phyloP scores from a whole-genome alignment of 2,113 vertebrate genomes.

The Etia nguti region DNA sequence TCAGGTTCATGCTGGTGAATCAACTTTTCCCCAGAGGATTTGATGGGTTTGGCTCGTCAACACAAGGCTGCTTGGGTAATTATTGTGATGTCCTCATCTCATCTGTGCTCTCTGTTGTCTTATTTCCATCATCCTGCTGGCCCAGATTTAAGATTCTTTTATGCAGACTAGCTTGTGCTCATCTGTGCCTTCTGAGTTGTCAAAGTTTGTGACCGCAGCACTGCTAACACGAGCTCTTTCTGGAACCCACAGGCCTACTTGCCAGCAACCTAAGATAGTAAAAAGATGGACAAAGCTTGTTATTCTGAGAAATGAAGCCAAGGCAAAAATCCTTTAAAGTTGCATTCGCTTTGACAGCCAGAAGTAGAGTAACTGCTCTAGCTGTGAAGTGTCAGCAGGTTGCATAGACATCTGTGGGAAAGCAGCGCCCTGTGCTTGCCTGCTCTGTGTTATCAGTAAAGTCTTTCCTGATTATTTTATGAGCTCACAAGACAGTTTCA shows the following conservation, averaged over 20 bases:
- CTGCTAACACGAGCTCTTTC: neutral
- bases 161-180: neutral
- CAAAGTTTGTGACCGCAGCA: neutral
- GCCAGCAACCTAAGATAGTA: neutral
- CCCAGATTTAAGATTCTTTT: neutral
- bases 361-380: neutral
- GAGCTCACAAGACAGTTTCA: neutral
- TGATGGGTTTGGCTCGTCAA: slow-evolving; percentile 9
- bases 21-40: neutral
- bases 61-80: neutral
- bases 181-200: slow-evolving; percentile 16
- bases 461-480: neutral
- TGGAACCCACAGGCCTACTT: neutral
- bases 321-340: neutral
- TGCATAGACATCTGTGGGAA: neutral
- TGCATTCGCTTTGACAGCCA: neutral
- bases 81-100: slow-evolving; percentile 26
- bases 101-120: slow-evolving; percentile 1
- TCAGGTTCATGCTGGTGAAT: neutral
- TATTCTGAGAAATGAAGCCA: neutral
- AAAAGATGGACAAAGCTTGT: neutral
- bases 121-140: slow-evolving; percentile 12
- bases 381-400: neutral
- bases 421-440: neutral
- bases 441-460: neutral